A percentile compares a stretch with the other conserved stretches of the same genome.
Evolutionary conservation across 2,113 vertebrate genomes (phyloP).

Genomic region (Indri indri): DNA sequence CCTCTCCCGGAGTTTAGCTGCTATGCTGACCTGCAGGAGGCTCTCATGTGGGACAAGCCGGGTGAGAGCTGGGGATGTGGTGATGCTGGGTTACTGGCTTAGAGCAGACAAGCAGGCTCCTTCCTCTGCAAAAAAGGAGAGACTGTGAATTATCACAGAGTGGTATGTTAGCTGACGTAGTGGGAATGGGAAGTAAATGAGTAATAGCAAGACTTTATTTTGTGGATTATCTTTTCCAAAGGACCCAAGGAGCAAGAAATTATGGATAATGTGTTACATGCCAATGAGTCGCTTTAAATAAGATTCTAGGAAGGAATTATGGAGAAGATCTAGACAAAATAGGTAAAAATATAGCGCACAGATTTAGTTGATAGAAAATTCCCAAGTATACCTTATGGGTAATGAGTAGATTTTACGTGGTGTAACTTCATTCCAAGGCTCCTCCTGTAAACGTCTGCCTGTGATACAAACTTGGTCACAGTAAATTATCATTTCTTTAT

Average conservation of each 20-base stretch:
- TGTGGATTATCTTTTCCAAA: not conserved
- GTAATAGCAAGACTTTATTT: not conserved
- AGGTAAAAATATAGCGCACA: not conserved
- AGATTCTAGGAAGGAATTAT: not conserved
- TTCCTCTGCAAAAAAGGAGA: not conserved
- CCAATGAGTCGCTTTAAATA: not conserved
- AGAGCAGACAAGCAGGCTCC: not conserved
- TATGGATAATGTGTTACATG: not conserved
- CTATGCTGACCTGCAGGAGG: not conserved
- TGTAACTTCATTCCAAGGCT: not conserved
- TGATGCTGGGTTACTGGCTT: not conserved
- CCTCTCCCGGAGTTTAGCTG: not conserved
- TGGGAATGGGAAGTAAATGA: not conserved
- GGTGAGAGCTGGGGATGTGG: too few relatives aligned
- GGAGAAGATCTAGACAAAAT: not conserved
- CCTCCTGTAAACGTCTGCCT: not conserved
- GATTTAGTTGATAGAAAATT: not conserved
- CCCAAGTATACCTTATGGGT: not conserved
- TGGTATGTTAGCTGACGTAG: not conserved
- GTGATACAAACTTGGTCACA: not conserved
- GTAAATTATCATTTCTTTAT: not conserved
- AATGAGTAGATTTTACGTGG: not conserved
- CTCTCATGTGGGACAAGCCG: too few relatives aligned
- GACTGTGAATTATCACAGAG: not conserved
- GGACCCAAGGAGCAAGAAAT: not conserved